phyloP scores from a whole-genome alignment of 2,888 invertebrate genomes.

The Schizotus pectinicornis region DNA sequence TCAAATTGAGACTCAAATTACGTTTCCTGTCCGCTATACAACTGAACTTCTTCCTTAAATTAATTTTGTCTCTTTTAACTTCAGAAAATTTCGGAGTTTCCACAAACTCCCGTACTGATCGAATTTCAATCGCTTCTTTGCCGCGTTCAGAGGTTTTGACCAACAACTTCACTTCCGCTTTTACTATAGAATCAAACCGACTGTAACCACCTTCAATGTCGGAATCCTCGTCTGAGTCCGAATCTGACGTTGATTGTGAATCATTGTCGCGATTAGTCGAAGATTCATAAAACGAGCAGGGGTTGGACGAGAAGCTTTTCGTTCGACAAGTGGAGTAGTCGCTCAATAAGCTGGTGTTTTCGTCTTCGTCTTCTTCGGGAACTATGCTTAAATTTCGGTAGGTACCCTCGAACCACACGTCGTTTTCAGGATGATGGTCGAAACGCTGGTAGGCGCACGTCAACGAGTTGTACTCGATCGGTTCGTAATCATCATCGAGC shows the following conservation, averaged over 20 bases:
- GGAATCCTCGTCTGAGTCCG: conserved; percentile 9
- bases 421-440: conserved; percentile 38
- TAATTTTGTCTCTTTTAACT: conserved; percentile 10
- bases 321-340: conserved; percentile 37
- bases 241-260: not conserved
- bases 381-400: conserved; percentile 57
- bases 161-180: conserved; percentile 61
- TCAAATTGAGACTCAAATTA: conserved; percentile 10
- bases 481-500: conserved; percentile 49
- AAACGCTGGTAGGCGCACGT: conserved; percentile 39
- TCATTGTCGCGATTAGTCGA: conserved; percentile 1
- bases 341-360: conserved; percentile 49
- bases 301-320: conserved; percentile 16
- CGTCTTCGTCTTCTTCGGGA: conserved; percentile 57
- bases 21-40: conserved; percentile 39
- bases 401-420: conserved; percentile 58
- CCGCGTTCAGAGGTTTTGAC: conserved; percentile 61
- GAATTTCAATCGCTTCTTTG: conserved; percentile 61
- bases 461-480: conserved; percentile 44
- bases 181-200: conserved; percentile 48
- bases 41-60: conserved; percentile 38
- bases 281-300: conserved; percentile 17
- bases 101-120: conserved; percentile 56
- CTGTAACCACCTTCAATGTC: conserved; percentile 33
- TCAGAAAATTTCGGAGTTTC: conserved; percentile 32